These are phyloP conservation scores for Drosophila recens DNA, from an alignment of 2,888 invertebrate genomes.

Conservation along the genomic window DNA sequence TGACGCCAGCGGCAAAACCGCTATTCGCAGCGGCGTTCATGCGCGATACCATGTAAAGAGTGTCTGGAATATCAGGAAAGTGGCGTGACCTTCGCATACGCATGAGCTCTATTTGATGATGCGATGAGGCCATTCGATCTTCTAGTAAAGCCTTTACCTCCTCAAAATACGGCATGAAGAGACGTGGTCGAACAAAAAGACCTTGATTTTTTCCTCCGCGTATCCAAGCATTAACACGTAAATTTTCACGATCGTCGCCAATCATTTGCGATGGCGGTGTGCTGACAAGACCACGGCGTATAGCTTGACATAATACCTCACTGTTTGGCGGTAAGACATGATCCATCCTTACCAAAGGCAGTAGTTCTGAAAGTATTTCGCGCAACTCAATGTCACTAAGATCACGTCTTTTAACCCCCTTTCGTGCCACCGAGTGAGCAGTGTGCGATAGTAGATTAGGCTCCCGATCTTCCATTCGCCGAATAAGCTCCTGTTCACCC, in stretches of 20 bases:
- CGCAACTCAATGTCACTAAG: conserved; percentile 93
- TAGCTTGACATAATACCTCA: conserved; percentile 90
- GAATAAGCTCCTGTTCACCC: conserved; percentile 94
- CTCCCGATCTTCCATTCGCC: conserved; percentile 94
- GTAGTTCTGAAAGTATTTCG: conserved; percentile 93
- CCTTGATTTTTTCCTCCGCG: conserved; percentile 90
- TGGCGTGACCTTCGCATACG: conserved; percentile 90
- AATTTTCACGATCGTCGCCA: conserved; percentile 89
- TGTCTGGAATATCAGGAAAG: conserved; percentile 95
- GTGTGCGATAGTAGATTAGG: conserved; percentile 96
- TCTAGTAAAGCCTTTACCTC: conserved; percentile 95
- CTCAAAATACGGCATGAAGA: conserved; percentile 97
- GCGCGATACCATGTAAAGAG: conserved; percentile 92
- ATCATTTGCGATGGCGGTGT: conserved; percentile 94
- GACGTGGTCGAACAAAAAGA: conserved; percentile 92
- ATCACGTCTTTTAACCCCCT: conserved; percentile 92
- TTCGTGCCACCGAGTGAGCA: conserved; percentile 95
- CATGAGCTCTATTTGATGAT: conserved; percentile 91
- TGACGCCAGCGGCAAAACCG: conserved; percentile 71
- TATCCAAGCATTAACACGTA: conserved; percentile 92
- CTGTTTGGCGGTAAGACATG: conserved; percentile 95
- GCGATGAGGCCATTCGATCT: conserved; percentile 90
- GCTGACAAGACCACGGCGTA: conserved; percentile 90
- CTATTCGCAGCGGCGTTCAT: conserved; percentile 82
- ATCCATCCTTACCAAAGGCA: conserved; percentile 94